Evolutionary conservation across 2,888 invertebrate species (phyloP).

Genomic region (Conistra vaccinii): DNA sequence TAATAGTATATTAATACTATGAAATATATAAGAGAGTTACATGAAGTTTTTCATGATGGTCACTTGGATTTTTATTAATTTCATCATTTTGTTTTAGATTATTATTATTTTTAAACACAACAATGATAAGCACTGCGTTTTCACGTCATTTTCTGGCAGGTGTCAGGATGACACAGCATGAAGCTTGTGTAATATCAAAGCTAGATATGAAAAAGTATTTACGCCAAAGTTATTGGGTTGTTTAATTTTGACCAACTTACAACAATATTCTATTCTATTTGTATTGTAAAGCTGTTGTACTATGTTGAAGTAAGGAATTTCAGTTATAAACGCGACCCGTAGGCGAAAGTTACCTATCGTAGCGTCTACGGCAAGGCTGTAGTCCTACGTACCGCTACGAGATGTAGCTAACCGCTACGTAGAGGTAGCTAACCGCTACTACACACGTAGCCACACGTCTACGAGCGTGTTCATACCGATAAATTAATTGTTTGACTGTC

Average conservation of each 20-base stretch:
- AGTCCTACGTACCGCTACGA: neutral
- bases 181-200: neutral
- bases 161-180: slow-evolving; percentile 1
- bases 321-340: neutral
- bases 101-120: neutral
- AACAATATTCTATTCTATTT: neutral
- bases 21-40: neutral
- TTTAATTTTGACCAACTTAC: neutral
- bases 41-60: slow-evolving; percentile 1
- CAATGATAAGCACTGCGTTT: slow-evolving; percentile 7
- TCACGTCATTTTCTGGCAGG: slow-evolving; percentile 37
- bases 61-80: slow-evolving; percentile 17
- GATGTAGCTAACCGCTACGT: neutral
- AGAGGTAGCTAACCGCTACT: neutral
- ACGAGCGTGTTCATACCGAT: neutral
- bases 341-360: neutral
- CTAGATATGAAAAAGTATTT: slow-evolving; percentile 4
- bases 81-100: slow-evolving; percentile 43
- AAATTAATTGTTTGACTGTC: neutral
- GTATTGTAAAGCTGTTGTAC: neutral
- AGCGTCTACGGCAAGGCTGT: neutral
- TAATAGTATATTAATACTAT: neutral
- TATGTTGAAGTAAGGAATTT: neutral
- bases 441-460: slow-evolving; percentile 6
- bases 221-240: neutral